Evolutionary conservation across 2,113 vertebrate species (phyloP).

Genomic region (Bothrops jararaca): DNA sequence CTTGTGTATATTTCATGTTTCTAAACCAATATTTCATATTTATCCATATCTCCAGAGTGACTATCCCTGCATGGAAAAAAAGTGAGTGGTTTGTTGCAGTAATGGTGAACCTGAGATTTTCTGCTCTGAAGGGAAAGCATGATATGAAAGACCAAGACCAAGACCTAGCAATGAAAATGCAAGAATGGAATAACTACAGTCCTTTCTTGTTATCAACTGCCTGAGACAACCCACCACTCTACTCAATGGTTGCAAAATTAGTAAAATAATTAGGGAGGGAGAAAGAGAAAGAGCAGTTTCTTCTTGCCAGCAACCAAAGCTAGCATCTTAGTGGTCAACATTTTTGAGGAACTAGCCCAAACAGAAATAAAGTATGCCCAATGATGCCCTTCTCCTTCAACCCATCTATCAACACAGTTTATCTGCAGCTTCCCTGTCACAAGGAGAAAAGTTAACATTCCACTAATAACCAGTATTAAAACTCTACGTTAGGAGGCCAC

Average conservation of each 20-base stretch:
- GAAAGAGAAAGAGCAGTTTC: not conserved
- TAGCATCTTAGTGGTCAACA: not conserved
- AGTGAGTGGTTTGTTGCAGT: not conserved
- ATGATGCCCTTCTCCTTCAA: not conserved
- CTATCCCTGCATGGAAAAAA: not conserved
- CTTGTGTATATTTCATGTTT: not conserved
- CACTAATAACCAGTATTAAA: conserved; percentile 19
- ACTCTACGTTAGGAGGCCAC: not conserved
- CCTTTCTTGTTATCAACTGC: not conserved
- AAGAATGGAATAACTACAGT: not conserved
- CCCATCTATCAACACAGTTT: not conserved
- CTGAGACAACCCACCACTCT: not conserved
- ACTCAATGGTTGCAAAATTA: not conserved
- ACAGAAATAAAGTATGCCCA: not conserved
- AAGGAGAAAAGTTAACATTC: conserved; percentile 24
- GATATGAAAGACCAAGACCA: not conserved
- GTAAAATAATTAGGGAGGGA: not conserved
- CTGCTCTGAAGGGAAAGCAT: not conserved
- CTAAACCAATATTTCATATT: not conserved
- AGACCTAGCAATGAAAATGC: not conserved
- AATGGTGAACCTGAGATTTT: not conserved
- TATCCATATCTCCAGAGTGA: not conserved
- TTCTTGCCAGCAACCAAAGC: not conserved
- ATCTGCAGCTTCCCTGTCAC: not conserved
- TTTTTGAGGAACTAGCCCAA: not conserved